Evolutionary conservation across 2,113 vertebrate species (phyloP).

Genomic region (Nothocercus nigrocapillus): DNA sequence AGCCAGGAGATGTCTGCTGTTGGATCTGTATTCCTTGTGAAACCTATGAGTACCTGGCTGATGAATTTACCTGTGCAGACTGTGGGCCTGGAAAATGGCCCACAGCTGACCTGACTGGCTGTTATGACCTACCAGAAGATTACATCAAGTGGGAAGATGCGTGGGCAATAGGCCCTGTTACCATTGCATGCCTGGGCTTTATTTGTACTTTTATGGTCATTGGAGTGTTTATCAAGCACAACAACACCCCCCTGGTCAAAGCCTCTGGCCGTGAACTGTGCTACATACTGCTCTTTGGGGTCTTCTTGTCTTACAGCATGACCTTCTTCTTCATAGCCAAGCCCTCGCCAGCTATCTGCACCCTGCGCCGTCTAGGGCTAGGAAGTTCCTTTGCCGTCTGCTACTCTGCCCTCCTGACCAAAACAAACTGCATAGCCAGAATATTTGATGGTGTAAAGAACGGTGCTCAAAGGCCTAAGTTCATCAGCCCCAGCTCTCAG

Average conservation of each 20-base stretch:
- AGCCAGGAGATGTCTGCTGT: conserved; percentile 97
- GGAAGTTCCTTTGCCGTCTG: conserved; percentile 97
- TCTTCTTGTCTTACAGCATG: conserved; percentile 95
- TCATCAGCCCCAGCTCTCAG: conserved; percentile 98
- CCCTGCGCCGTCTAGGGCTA: conserved; percentile 90
- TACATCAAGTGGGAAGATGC: conserved; percentile 98
- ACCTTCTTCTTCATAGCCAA: conserved; percentile 99
- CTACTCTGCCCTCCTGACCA: conserved; percentile 96
- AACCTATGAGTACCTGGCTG: conserved; percentile 90
- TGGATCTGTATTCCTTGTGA: conserved; percentile 99
- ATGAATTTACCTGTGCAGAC: conserved; percentile 94
- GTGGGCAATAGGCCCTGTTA: conserved; percentile 97
- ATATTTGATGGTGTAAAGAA: conserved; percentile 97
- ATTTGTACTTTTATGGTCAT: conserved; percentile 91
- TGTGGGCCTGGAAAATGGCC: conserved; percentile 96
- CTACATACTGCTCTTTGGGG: conserved; percentile 94
- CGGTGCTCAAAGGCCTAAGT: conserved; percentile 91
- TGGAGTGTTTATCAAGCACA: conserved; percentile 93
- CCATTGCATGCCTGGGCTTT: conserved; percentile 94
- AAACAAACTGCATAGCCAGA: conserved; percentile 97
- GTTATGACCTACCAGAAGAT: conserved; percentile 95
- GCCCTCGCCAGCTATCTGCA: conserved; percentile 93
- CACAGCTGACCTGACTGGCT: conserved; percentile 87
- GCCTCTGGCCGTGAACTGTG: conserved; percentile 96
- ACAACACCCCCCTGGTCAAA: conserved; percentile 95